These are phyloP conservation scores for Etheostoma cragini DNA, from an alignment of 2,113 vertebrate genomes.

Conservation along the genomic window DNA sequence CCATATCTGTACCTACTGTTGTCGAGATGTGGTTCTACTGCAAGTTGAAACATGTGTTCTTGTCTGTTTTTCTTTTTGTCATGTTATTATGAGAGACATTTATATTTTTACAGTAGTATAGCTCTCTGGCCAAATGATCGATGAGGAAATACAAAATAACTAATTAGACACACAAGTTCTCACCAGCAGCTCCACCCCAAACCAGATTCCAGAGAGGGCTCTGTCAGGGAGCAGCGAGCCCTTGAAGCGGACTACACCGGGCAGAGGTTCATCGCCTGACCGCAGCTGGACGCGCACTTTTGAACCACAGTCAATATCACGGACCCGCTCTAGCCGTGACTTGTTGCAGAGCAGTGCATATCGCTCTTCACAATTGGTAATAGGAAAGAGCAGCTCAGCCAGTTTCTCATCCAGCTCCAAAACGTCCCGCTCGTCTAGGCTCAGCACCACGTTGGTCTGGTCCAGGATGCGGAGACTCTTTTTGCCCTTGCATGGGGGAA, in stretches of 20 bases:
- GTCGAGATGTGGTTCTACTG: neutral
- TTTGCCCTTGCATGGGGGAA: slow-evolving; percentile 93
- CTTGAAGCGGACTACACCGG: slow-evolving; percentile 95
- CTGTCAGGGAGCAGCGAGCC: slow-evolving; percentile 93
- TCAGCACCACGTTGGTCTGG: slow-evolving; percentile 91
- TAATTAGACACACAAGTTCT: slow-evolving; percentile 65
- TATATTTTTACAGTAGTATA: neutral
- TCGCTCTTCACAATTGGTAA: slow-evolving; percentile 97
- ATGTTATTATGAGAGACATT: neutral
- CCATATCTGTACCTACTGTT: neutral
- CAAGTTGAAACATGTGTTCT: neutral
- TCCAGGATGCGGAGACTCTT: slow-evolving; percentile 95
- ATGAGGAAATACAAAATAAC: neutral
- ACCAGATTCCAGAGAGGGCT: slow-evolving; percentile 94
- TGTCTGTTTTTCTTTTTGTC: neutral
- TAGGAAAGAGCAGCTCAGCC: slow-evolving; percentile 95
- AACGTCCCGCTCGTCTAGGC: slow-evolving; percentile 94
- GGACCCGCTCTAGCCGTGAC: slow-evolving; percentile 87
- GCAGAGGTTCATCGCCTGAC: slow-evolving; percentile 91
- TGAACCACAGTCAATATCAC: slow-evolving; percentile 93
- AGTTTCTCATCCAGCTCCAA: slow-evolving; percentile 93
- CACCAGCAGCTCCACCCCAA: slow-evolving; percentile 97
- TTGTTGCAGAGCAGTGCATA: slow-evolving; percentile 91
- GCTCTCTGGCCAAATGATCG: neutral
- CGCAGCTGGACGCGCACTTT: slow-evolving; percentile 94